Evolutionary conservation across 1,140 invertebrate genomes (phyloP), one percentile per base, ranked within the genome.

Genomic region (Zaprionus tsacasi): DNA sequence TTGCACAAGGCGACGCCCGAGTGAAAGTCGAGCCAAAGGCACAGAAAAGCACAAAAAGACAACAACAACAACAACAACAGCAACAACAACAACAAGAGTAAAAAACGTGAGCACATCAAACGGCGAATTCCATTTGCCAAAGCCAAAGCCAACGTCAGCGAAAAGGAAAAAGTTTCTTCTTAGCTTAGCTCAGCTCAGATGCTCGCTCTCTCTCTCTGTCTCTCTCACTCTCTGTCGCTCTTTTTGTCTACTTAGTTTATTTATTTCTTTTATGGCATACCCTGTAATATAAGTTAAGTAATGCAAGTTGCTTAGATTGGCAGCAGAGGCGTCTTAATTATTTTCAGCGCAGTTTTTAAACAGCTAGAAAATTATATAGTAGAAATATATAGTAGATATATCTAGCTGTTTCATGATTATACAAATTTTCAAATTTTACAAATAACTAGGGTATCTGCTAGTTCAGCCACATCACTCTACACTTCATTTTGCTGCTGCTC

Each of bases 1-100:
- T 89, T 89, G 85, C 81, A 89, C 81, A 89, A 88, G 85, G 82
- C 83, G 82, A 89, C 85, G 85, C 81, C 81, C 85, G 89, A 87
- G 83, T 87, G 83, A 87, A 87, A 87, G 83, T 81, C 79, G 52
- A 55, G 57, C 54, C 33, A 70, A 73, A 76, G 56, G 48, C 50
- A 45, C 59, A 60, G 30, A 57, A 52, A 25, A 33, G 58, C 71
- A 76, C 52, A 67, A 56, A 38, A 59, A 38, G 50, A n/a, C 27
- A 30, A 30, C 27, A 6, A 30, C 27, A 30, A 30, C 27, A 6
- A 13, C 21, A 57, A 50, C 21, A n/a, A 43, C 15, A 45, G n/a
- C 40, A 15, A 45, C 40, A 43, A 43, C 13, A 43, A 13, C n/a
- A 43, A 15, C 40, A 43, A 15, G 6, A 15, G 7, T 38, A 40